Conservation (phyloP, 2,888 invertebrate genomes). For the Cataglyphis rosenhaueri region DNA sequence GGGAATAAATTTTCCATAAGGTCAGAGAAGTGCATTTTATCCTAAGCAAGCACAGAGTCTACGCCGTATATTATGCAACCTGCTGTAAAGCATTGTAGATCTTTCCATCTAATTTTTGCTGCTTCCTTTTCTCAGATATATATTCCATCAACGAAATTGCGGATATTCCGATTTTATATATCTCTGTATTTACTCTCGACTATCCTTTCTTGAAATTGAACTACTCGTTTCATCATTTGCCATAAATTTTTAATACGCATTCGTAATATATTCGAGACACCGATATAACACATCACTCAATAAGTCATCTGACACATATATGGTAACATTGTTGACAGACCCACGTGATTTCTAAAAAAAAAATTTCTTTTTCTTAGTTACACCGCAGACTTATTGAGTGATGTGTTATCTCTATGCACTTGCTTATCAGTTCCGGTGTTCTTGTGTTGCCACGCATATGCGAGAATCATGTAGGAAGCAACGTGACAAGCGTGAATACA, state of each 20-base stretch:
- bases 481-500: constrained; percentile 1
- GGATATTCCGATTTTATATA: constrained; percentile 29
- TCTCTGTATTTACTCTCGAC: neutral
- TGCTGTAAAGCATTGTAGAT: constrained; percentile 74
- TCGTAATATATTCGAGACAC: neutral
- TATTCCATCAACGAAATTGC: constrained; percentile 47
- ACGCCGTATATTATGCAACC: constrained; percentile 74
- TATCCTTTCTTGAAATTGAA: neutral
- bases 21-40: constrained; percentile 69
- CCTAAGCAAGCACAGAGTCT: constrained; percentile 75
- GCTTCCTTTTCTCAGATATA: neutral
- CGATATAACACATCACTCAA: neutral
- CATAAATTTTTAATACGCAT: neutral
- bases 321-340: too few species aligned
- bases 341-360: too few species aligned
- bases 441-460: neutral
- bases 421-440: neutral
- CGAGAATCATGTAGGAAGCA: neutral
- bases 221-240: neutral
- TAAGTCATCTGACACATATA: too few species aligned
- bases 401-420: neutral
- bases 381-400: too few species aligned
- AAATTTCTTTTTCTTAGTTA: too few species aligned
- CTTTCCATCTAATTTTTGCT: constrained; percentile 63
- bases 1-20: constrained; percentile 53